phyloP scores from a whole-genome alignment of 2,888 invertebrate genomes.

The Teleogryllus oceanicus region DNA sequence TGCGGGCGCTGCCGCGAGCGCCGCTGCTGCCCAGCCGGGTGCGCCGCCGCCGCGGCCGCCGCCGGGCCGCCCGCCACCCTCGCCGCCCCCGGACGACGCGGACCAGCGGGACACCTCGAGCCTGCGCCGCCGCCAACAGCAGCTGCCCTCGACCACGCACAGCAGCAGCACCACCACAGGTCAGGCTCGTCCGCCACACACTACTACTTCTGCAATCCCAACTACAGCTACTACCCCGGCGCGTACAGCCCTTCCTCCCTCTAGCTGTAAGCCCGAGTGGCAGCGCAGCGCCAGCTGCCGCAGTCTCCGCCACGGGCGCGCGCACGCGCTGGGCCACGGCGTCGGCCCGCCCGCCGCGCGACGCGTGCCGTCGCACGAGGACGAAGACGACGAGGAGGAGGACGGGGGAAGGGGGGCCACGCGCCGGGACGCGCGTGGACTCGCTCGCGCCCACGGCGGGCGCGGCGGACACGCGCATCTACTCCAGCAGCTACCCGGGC shows the following conservation, averaged over 20 bases:
- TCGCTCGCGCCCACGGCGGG: background rate
- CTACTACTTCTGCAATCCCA: slow-evolving; percentile 37
- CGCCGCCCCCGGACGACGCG: slow-evolving; percentile 20
- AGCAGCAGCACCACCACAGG: slow-evolving; percentile 28
- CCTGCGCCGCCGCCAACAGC: slow-evolving; percentile 4
- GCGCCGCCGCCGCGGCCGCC: slow-evolving; percentile 1
- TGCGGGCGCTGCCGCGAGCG: background rate
- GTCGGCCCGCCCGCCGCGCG: slow-evolving; percentile 60
- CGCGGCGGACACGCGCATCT: slow-evolving; percentile 65
- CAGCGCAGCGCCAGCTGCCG: slow-evolving; percentile 79
- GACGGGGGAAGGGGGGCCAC: slow-evolving; percentile 43
- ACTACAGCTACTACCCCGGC: slow-evolving; percentile 34
- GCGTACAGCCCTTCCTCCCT: slow-evolving; percentile 34
- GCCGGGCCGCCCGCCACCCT: slow-evolving; percentile 1
- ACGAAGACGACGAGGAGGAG: background rate
- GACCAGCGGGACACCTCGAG: background rate
- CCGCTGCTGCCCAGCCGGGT: background rate
- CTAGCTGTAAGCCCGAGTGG: slow-evolving; percentile 52
- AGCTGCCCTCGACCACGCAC: slow-evolving; percentile 12
- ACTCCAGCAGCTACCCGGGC: slow-evolving; percentile 83
- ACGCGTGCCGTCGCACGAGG: background rate
- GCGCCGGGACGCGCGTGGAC: slow-evolving; percentile 60
- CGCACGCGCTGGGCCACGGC: background rate
- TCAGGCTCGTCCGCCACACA: slow-evolving; percentile 33
- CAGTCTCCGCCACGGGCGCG: slow-evolving; percentile 61